Evolutionary conservation across 2,113 vertebrate genomes (phyloP), one percentile per base, ranked within the genome.

Genomic region (Ifrita kowaldi): DNA sequence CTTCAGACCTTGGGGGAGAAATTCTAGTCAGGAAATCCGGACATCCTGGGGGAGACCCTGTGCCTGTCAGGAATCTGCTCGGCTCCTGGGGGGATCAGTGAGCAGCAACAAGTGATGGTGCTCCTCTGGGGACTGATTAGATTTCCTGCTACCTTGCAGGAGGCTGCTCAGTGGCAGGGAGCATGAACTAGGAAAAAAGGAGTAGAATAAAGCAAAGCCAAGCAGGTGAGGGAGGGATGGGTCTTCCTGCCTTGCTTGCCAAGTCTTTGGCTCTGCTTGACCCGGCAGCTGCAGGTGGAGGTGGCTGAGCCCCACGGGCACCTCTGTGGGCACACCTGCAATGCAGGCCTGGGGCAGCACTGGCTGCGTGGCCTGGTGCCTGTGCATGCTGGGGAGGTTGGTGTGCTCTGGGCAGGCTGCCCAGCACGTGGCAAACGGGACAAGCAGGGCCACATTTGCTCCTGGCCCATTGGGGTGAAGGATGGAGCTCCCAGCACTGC

Each of bases 391-490:
- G 6, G 55, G 33, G 47, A n/a, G 74, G 33, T 26, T 64, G 74
- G 57, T 0, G 1, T 56, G 64, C 44, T 41, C 44, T 2, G 4
- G 59, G 42, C 6, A 0, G 24, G 21, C 30, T 49, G 53, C 68
- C 63, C 69, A 39, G 77, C 33, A 3, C 1, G 1, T 55, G 60
- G 64, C 77, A n/a, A 69, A 22, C 0, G 0, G 59, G 50, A 60
- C 71, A 37, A 33, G 75, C n/a, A 41, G 71, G 11, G 53, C 26
- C 47, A 50, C 9, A 0, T 50, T 76, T 73, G 55, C 55, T 77
- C 47, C 70, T 52, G 67, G 59, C 35, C 44, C 0, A 0, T 4
- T 1, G 3, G 39, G 63, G 27, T 6, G 2, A 49, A 55, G 65
- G 52, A 44, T 26, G 24, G 20, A 84, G 69, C 73, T 57, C 47